Evolutionary conservation across 2,888 invertebrate species (phyloP).

Genomic region (Nesidiocoris tenuis): DNA sequence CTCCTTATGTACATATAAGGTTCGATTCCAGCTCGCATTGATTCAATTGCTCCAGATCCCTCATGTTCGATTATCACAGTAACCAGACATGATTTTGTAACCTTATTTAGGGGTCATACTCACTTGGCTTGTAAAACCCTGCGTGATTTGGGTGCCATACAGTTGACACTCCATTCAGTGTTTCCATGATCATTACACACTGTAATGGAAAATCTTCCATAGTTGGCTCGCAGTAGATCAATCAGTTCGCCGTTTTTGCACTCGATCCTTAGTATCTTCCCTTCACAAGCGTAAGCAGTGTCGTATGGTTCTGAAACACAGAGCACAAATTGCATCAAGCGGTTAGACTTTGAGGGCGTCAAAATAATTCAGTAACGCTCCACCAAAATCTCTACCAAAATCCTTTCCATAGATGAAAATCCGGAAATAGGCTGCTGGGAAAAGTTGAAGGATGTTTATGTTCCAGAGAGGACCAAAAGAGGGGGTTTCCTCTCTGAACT

Average conservation of each 20-base stretch:
- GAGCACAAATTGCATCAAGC: no score
- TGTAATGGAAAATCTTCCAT: conserved; percentile 90
- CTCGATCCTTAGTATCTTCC: conserved; percentile 82
- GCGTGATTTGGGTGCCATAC: conserved; percentile 86
- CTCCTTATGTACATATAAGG: no score
- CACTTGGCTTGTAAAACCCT: conserved; percentile 86
- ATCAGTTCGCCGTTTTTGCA: conserved; percentile 88
- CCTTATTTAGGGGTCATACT: no score
- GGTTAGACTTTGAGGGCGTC: no score
- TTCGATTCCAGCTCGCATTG: no score
- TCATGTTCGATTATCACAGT: no score
- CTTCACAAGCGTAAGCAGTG: conserved; percentile 92
- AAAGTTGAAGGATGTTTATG: neutral
- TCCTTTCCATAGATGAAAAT: no score
- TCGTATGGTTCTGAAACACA: conserved; percentile 72
- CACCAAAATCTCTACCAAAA: neutral
- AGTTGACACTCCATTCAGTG: conserved; percentile 96
- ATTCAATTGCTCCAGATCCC: no score
- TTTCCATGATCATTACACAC: conserved; percentile 95
- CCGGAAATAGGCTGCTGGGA: neutral
- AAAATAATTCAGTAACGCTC: neutral
- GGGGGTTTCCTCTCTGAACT: neutral
- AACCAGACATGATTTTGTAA: no score
- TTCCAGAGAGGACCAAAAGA: neutral
- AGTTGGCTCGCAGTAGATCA: conserved; percentile 89